phyloP scores from a whole-genome alignment of 2,797 vertebrate genomes.

The Morus bassanus region DNA sequence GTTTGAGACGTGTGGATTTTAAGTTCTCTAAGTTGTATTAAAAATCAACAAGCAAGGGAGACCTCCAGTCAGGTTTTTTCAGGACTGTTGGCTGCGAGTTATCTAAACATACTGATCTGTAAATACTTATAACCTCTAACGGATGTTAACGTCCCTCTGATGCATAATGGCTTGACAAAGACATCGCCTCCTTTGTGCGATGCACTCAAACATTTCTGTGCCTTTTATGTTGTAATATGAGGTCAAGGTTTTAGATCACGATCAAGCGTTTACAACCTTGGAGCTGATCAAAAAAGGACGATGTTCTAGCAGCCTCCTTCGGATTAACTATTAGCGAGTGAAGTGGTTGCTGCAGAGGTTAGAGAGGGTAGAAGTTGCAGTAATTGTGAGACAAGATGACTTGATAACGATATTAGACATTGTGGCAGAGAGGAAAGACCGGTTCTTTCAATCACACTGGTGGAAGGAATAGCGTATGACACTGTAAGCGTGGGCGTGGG shows the following conservation, averaged over 20 bases:
- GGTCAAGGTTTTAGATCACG: neutral
- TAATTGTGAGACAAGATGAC: neutral
- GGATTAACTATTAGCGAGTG: neutral
- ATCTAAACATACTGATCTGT: neutral
- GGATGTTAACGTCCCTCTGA: neutral
- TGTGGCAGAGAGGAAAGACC: neutral
- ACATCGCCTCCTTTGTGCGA: neutral
- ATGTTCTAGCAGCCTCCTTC: neutral
- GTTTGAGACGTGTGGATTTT: neutral
- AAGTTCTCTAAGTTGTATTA: neutral
- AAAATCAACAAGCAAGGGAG: neutral
- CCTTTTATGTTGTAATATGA: neutral
- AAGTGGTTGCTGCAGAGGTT: neutral
- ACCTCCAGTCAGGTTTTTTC: neutral
- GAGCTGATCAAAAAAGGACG: neutral
- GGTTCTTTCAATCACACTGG: neutral
- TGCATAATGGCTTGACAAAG: neutral
- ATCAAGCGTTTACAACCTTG: neutral
- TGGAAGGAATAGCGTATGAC: neutral
- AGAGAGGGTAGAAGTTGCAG: neutral
- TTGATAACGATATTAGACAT: neutral
- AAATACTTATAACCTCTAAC: neutral
- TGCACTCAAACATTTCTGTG: neutral
- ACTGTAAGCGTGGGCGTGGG: neutral
- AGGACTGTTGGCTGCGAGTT: neutral